Conservation (phyloP, 2,888 invertebrate genomes). For the Callimorpha dominula region DNA sequence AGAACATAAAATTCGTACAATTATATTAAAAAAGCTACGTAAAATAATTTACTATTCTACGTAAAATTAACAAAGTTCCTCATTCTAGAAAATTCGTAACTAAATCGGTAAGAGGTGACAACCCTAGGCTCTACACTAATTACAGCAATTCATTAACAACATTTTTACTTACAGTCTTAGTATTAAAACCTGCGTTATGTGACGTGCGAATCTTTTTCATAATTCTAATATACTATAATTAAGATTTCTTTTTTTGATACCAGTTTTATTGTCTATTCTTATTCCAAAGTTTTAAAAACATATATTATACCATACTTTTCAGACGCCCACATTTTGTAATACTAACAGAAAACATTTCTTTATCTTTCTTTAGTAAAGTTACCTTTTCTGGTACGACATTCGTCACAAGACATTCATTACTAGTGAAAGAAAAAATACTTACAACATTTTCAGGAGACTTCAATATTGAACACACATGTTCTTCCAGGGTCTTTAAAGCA, state of each 20-base stretch:
- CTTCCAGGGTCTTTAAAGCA: too few species aligned
- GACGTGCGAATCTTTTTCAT: constrained; percentile 43
- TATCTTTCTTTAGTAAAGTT: neutral
- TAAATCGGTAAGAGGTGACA: neutral
- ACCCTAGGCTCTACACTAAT: constrained; percentile 36
- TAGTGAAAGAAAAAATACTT: too few species aligned
- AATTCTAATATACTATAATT: constrained; percentile 38
- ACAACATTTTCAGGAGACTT: too few species aligned
- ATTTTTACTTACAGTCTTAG: constrained; percentile 39
- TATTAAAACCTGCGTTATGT: constrained; percentile 44
- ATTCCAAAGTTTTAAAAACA: constrained; percentile 14
- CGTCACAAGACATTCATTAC: too few species aligned
- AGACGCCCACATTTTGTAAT: constrained; percentile 19
- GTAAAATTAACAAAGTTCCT: neutral
- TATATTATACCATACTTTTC: constrained; percentile 20
- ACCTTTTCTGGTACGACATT: neutral
- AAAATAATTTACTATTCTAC: too few species aligned
- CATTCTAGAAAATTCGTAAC: neutral
- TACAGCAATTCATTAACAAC: constrained; percentile 53
- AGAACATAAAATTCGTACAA: neutral
- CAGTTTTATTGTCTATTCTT: constrained; percentile 36
- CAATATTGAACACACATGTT: too few species aligned
- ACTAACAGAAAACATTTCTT: constrained; percentile 7
- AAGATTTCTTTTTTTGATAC: constrained; percentile 42
- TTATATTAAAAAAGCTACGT: neutral